phyloP scores from a whole-genome alignment of 2,888 invertebrate genomes.

The Halocaridina rubra region DNA sequence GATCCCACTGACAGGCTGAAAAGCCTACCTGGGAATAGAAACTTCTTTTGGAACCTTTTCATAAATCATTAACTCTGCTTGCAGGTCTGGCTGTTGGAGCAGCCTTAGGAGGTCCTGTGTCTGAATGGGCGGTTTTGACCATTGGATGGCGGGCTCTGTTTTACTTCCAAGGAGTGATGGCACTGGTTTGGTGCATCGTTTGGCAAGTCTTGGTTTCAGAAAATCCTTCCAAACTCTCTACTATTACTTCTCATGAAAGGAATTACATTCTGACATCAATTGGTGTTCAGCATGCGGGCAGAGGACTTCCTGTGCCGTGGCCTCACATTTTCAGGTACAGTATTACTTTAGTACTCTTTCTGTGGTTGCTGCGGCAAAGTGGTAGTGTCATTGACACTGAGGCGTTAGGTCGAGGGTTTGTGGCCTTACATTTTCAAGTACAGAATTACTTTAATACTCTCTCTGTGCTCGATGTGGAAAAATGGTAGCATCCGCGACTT shows the following conservation, averaged over 20 bases:
- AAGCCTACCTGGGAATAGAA: too few relatives aligned
- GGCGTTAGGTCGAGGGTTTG: too few relatives aligned
- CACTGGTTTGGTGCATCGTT: constrained; percentile 55
- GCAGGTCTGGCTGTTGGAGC: constrained; percentile 59
- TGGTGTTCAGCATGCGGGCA: constrained; percentile 53
- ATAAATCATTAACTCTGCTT: background rate
- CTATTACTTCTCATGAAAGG: constrained; percentile 40
- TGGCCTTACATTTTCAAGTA: too few relatives aligned
- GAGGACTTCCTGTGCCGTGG: constrained; percentile 59
- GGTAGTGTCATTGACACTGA: too few relatives aligned
- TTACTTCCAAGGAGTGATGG: constrained; percentile 51
- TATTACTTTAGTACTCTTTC: background rate
- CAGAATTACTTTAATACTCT: background rate
- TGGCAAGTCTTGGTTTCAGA: constrained; percentile 54
- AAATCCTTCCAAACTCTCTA: constrained; percentile 46
- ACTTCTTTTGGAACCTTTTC: background rate
- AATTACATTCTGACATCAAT: constrained; percentile 41
- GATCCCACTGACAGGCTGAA: too few relatives aligned
- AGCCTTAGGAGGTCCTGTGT: constrained; percentile 56
- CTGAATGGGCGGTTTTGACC: constrained; percentile 50
- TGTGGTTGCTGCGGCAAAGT: too few relatives aligned
- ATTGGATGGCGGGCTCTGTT: constrained; percentile 61
- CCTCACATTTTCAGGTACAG: constrained; percentile 50
- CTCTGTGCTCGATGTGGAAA: background rate
- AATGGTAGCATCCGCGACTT: background rate